These are phyloP conservation scores for Sebastiscus tertius DNA, from an alignment of 2,797 vertebrate species.

Conservation along the genomic window DNA sequence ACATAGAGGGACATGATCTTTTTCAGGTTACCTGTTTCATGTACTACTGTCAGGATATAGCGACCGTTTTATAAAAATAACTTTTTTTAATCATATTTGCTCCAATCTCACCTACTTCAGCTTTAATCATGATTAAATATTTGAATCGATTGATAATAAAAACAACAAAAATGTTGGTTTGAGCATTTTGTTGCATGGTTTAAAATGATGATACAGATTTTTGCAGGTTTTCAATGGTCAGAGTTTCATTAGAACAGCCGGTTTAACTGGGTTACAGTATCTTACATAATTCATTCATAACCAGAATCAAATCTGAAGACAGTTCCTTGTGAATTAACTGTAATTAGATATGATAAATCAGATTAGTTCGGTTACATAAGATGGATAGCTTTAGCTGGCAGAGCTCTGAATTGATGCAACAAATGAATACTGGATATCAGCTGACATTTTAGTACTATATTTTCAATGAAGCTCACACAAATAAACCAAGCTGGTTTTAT, in stretches of 20 bases:
- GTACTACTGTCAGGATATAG: too few relatives aligned
- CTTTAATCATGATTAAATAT: too few relatives aligned
- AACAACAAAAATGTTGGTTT: neutral
- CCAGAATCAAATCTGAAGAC: conserved; percentile 7
- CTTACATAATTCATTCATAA: conserved; percentile 42
- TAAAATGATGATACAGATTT: neutral
- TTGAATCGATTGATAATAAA: neutral
- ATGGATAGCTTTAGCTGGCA: conserved; percentile 17
- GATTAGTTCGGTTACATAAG: conserved; percentile 59
- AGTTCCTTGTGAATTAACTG: conserved; percentile 38
- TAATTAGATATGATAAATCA: conserved; percentile 50
- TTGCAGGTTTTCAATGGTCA: neutral
- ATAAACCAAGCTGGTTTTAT: neutral
- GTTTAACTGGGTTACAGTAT: neutral
- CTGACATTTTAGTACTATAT: conserved; percentile 27
- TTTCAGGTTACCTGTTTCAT: too few relatives aligned
- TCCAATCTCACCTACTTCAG: too few relatives aligned
- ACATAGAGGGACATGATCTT: too few relatives aligned
- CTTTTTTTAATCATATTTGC: too few relatives aligned
- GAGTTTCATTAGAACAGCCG: neutral
- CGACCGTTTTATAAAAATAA: too few relatives aligned
- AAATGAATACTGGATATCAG: conserved; percentile 19
- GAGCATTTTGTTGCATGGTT: neutral
- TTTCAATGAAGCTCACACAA: neutral
- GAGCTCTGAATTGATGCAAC: conserved; percentile 20